These are phyloP conservation scores for Cherax destructor DNA, from an alignment of 1,140 invertebrate species.

Conservation along the genomic window DNA sequence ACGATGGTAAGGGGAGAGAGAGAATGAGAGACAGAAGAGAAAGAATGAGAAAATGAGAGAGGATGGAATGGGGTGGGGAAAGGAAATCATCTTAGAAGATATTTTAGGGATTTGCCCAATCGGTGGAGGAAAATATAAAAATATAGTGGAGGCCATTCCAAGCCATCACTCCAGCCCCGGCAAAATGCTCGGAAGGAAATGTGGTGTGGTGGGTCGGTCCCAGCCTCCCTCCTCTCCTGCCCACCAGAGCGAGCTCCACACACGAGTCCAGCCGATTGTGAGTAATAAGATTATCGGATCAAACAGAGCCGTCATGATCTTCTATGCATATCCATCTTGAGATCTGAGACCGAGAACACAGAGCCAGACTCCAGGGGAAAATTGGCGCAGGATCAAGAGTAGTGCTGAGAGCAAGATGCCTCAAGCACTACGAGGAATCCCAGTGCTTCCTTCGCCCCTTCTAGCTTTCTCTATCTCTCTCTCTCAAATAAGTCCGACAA, in stretches of 20 bases:
- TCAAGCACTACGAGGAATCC: no score
- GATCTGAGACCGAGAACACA: not conserved
- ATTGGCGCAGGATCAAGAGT: not conserved
- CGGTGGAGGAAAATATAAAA: not conserved
- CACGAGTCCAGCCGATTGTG: constrained; percentile 8
- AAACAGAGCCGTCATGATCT: constrained; percentile 2
- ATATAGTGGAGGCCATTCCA: not conserved
- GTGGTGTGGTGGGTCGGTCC: not conserved
- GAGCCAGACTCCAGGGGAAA: not conserved
- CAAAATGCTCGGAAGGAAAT: not conserved
- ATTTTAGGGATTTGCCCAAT: not conserved
- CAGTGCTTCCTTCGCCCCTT: no score
- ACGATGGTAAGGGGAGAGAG: no score
- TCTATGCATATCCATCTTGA: constrained; percentile 24
- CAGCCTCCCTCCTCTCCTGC: not conserved
- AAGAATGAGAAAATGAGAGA: no score
- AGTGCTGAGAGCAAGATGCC: not conserved
- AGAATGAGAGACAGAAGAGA: no score
- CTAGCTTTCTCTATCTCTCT: no score
- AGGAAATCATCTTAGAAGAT: not conserved
- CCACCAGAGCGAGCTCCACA: not conserved
- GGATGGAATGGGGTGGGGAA: not conserved
- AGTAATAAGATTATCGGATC: constrained; percentile 16
- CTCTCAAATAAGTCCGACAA: no score
- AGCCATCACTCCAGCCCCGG: not conserved